Evolutionary conservation across 1,140 invertebrate species (phyloP).

Genomic region (Sinella curviseta): DNA sequence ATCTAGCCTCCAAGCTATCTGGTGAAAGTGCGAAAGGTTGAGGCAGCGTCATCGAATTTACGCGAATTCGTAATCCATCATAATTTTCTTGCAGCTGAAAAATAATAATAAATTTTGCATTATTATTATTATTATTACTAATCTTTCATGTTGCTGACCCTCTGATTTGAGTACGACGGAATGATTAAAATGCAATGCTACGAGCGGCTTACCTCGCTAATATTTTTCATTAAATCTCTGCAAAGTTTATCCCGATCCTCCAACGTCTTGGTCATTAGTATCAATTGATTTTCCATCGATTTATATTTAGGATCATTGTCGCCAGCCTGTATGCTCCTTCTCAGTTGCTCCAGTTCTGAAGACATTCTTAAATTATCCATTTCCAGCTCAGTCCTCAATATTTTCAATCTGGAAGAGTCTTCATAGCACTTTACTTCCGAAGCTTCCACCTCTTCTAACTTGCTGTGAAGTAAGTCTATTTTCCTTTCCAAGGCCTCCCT

Average conservation of each 20-base stretch:
- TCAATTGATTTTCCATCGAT: slow-evolving; percentile 7
- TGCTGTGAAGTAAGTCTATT: slow-evolving; percentile 47
- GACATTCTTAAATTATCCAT: slow-evolving; percentile 46
- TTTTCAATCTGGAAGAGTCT: slow-evolving; percentile 35
- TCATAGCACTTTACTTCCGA: slow-evolving; percentile 45
- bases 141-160: too few species aligned
- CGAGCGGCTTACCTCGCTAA: background rate
- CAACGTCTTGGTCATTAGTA: background rate
- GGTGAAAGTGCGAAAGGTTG: background rate
- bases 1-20: background rate
- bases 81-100: background rate
- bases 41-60: background rate
- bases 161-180: too few species aligned
- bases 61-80: background rate
- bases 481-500: slow-evolving; percentile 34
- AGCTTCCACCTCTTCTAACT: slow-evolving; percentile 42
- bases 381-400: slow-evolving; percentile 39
- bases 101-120: background rate
- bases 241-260: slow-evolving; percentile 9
- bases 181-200: too few species aligned
- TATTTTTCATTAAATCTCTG: background rate
- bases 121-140: too few species aligned
- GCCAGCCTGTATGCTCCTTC: slow-evolving; percentile 28
- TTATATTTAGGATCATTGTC: slow-evolving; percentile 25
- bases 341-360: slow-evolving; percentile 35